phyloP scores from a whole-genome alignment of 2,113 vertebrate species.

The Lepus americanus region DNA sequence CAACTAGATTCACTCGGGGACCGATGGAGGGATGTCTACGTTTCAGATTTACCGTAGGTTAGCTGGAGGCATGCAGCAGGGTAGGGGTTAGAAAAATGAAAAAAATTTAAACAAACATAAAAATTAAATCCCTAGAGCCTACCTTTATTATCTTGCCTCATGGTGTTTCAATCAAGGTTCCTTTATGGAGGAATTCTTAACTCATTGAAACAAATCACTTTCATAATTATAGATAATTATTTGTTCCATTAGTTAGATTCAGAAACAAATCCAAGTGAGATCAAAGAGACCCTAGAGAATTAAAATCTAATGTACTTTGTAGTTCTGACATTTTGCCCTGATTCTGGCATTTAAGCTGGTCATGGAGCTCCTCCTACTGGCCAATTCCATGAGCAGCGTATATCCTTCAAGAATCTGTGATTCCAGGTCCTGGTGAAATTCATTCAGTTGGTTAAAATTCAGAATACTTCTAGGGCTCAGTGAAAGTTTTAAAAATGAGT shows the following conservation, averaged over 20 bases:
- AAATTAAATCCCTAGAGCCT: constrained; percentile 1
- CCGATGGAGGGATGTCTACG: neutral
- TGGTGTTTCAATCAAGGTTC: neutral
- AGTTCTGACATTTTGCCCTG: neutral
- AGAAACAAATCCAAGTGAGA: constrained; percentile 25
- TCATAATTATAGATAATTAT: neutral
- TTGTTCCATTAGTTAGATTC: constrained; percentile 14
- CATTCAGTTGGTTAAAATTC: constrained; percentile 49
- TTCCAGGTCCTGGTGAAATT: neutral
- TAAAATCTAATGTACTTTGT: neutral
- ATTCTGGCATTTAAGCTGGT: neutral
- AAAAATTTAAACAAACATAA: neutral
- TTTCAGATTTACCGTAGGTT: neutral
- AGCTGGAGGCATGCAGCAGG: neutral
- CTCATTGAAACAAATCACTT: neutral
- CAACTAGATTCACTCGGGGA: neutral
- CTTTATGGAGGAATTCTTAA: constrained; percentile 26
- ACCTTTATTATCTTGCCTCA: neutral
- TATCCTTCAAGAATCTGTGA: neutral
- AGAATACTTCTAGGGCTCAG: constrained; percentile 28
- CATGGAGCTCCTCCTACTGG: constrained; percentile 69
- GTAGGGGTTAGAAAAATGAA: neutral
- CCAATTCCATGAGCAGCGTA: neutral
- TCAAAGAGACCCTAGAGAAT: neutral
- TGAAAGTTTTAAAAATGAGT: constrained; percentile 35